Percentiles rank a stretch among this genome's conserved stretches.
Evolutionary conservation across 2,113 vertebrate genomes (phyloP).

Genomic region (Helogale parvula): DNA sequence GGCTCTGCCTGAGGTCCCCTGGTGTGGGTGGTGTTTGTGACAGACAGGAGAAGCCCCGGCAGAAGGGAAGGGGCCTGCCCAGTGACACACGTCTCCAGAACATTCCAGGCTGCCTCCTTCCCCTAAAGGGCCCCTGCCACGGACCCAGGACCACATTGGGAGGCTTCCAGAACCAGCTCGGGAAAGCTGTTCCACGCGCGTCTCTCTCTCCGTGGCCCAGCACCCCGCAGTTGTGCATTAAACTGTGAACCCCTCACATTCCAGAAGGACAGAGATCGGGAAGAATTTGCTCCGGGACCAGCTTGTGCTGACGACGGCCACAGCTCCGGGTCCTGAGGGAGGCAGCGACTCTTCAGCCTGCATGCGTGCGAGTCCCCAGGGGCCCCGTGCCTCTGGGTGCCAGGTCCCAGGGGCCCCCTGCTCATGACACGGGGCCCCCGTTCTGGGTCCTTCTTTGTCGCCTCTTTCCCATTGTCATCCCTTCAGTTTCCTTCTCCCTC

Average conservation of each 20-base stretch:
- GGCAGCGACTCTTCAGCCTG: background rate
- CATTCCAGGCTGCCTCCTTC: slow-evolving; percentile 64
- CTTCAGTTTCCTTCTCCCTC: background rate
- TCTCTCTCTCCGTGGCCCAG: slow-evolving; percentile 62
- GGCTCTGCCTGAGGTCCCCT: background rate
- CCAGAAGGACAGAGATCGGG: slow-evolving; percentile 65
- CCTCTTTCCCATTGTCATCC: background rate
- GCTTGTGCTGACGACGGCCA: slow-evolving; percentile 61
- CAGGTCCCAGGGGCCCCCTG: background rate
- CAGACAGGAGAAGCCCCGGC: slow-evolving; percentile 25
- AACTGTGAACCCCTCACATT: slow-evolving; percentile 61
- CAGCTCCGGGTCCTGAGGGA: rapidly evolving
- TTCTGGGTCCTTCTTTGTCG: background rate
- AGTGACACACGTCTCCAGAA: slow-evolving; percentile 54
- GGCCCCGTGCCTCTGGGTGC: too few relatives aligned
- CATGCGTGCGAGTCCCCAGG: too few relatives aligned
- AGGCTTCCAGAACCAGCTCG: slow-evolving; percentile 62
- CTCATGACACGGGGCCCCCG: background rate
- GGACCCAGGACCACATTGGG: background rate
- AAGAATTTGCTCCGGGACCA: slow-evolving; percentile 57
- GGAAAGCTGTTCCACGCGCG: slow-evolving; percentile 62
- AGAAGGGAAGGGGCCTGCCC: slow-evolving; percentile 65
- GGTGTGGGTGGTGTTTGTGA: slow-evolving; percentile 19
- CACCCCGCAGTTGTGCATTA: slow-evolving; percentile 49
- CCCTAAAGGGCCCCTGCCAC: slow-evolving; percentile 52